Evolutionary conservation across 2,888 invertebrate genomes (phyloP), one percentile per base, ranked within the genome.

Genomic region (Sialis fuliginosa): DNA sequence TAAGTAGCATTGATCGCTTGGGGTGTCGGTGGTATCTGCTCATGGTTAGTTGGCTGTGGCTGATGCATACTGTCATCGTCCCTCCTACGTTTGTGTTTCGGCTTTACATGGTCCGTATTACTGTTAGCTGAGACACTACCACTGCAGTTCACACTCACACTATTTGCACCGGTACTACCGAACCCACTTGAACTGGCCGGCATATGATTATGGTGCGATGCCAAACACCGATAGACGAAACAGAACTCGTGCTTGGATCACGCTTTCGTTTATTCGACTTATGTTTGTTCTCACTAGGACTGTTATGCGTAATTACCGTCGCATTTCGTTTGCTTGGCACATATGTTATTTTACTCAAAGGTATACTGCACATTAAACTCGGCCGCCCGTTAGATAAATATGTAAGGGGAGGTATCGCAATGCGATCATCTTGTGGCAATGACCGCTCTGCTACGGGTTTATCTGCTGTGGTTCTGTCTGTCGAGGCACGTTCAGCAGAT

Each of bases 21-120:
- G 63, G 70, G 70, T 2, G 22, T 2, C 22, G 22, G 22, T 22
- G 22, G 22, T 22, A 22, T 22, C 72, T 79, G 74, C 63, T 80
- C 79, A 62, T 80, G 78, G 60, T 79, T 79, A 12, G 78, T 79
- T 35, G 76, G 74, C 49, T 74, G 64, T 37, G 46, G 47, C 31
- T 43, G 30, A 30, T 43, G 40, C 6, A 42, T 44, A 30, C 45
- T 32, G 42, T 60, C 62, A 40, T 60, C 60, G 35, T 57, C 53
- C 46, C 56, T 56, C 44, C 53, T 54, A 47, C 56, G 54, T 22
- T 56, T 52, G 22, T 22, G 22, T 22, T 22, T 22, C 22, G 22
- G 22, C 22, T 22, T 22, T 22, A 22, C 22, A 22, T 22, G 22
- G 22, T 22, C 22, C 22, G 22, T 22, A 22, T 22, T 22, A 50